Evolutionary conservation across 2,888 invertebrate genomes (phyloP).

Genomic region (Parelbella ahira): DNA sequence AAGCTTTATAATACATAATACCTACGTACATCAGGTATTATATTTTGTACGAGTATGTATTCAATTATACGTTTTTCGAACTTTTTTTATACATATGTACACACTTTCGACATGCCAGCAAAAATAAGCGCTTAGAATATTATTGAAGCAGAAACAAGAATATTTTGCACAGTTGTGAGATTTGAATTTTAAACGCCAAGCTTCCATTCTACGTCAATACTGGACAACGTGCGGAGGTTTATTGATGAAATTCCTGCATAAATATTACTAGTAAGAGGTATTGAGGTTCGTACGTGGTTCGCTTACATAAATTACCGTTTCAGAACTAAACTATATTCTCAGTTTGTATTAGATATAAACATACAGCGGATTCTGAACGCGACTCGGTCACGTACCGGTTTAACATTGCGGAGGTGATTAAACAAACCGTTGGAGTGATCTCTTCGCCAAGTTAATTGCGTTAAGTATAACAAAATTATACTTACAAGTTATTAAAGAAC

Average conservation of each 20-base stretch:
- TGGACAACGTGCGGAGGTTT: conserved; percentile 12
- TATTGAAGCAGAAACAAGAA: too few relatives aligned
- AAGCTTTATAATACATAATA: too few relatives aligned
- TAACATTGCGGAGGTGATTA: not conserved
- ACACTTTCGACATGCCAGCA: too few relatives aligned
- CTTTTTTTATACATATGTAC: too few relatives aligned
- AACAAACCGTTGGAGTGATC: not conserved
- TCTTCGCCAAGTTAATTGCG: too few relatives aligned
- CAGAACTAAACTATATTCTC: not conserved
- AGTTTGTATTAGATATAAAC: conserved; percentile 1
- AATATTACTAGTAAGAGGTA: conserved; percentile 22
- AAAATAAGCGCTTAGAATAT: too few relatives aligned
- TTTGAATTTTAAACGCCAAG: conserved; percentile 8
- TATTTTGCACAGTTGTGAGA: too few relatives aligned
- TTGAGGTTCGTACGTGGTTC: conserved; percentile 17
- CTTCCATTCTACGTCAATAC: conserved; percentile 1
- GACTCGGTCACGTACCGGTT: not conserved
- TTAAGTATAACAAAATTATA: too few relatives aligned
- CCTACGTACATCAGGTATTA: too few relatives aligned
- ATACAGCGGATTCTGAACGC: not conserved
- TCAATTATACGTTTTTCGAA: too few relatives aligned
- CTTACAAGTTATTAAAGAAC: too few relatives aligned
- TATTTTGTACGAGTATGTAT: too few relatives aligned
- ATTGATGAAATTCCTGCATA: conserved; percentile 23
- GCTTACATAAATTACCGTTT: conserved; percentile 17